phyloP scores from a whole-genome alignment of 1,140 invertebrate genomes.

The Panagrolaimus sp. region DNA sequence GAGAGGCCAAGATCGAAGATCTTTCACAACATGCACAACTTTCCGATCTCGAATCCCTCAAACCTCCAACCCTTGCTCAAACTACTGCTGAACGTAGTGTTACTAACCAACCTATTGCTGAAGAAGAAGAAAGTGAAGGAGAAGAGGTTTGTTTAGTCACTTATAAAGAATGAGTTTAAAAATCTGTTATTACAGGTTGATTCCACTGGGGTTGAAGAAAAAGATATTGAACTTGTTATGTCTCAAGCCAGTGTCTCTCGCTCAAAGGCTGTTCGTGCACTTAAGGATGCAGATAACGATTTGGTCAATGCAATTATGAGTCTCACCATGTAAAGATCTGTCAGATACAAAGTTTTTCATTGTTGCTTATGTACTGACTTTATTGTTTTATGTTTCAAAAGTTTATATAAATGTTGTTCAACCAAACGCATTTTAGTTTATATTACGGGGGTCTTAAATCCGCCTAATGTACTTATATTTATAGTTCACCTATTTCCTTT shows the following conservation, averaged over 20 bases:
- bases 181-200: slow-evolving; percentile 67
- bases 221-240: slow-evolving; percentile 97
- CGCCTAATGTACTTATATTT: too few relatives aligned
- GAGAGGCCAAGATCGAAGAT: slow-evolving; percentile 99
- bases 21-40: slow-evolving; percentile 96
- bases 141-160: slow-evolving; percentile 41
- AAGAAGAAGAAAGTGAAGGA: slow-evolving; percentile 50
- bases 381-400: too few relatives aligned
- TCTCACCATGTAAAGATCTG: slow-evolving; percentile 18
- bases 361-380: too few relatives aligned
- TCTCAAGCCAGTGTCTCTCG: slow-evolving; percentile 91
- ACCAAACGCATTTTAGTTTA: too few relatives aligned
- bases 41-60: slow-evolving; percentile 95
- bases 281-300: slow-evolving; percentile 93
- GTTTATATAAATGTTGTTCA: too few relatives aligned
- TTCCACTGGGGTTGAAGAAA: slow-evolving; percentile 88
- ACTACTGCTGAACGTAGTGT: slow-evolving; percentile 37
- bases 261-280: slow-evolving; percentile 83
- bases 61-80: slow-evolving; percentile 66
- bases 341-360: too few relatives aligned
- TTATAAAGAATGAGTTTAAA: slow-evolving; percentile 31
- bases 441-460: too few relatives aligned
- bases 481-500: too few relatives aligned
- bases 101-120: slow-evolving; percentile 28
- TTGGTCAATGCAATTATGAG: slow-evolving; percentile 77